Evolutionary conservation across 2,113 vertebrate genomes (phyloP), one percentile per base, ranked within the genome.

Genomic region (Cairina moschata): DNA sequence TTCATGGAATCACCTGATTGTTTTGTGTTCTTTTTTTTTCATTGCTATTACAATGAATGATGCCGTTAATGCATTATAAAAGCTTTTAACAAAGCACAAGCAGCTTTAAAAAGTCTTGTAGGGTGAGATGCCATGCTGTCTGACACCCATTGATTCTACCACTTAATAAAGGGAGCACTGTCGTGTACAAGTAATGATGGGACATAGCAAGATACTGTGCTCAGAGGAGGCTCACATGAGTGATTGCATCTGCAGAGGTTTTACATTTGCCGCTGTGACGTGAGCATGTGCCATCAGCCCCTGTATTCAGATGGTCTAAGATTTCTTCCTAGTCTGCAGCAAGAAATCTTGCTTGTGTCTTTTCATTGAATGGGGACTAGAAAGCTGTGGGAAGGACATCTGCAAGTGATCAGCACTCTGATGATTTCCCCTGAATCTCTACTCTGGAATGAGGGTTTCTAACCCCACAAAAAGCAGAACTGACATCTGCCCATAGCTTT

Each of bases 401-500:
- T 29, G 2, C 76, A 88, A 40, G 28, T 42, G 72, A 90, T 60
- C 54, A 86, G 38, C 65, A 60, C 0, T 1, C 8, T 2, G 34
- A 58, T n/a, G 9, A 62, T 36, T 83, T 83, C 36, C 13, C 88
- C 32, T 38, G 26, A 40, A 58, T 62, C 50, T 22, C 42, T 31
- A 14, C 62, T 63, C 36, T 60, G 74, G 17, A 86, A 62, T 16
- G 38, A 83, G 44, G 5, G 13, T 5, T 71, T 83, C 22, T 40
- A 69, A 44, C 38, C 29, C 15, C 29, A 76, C 5, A 0, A 44
- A 67, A 76, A 85, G 56, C 32, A 87, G 56, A 79, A 26, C 20
- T 78, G 17, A 44, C 3, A 0, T 55, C n/a, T 1, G 1, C 36
- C 73, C 3, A 0, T 17, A 80, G 71, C 14, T 83, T 32, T 21